phyloP scores from a whole-genome alignment of 2,113 vertebrate species.

The Murina feae region DNA sequence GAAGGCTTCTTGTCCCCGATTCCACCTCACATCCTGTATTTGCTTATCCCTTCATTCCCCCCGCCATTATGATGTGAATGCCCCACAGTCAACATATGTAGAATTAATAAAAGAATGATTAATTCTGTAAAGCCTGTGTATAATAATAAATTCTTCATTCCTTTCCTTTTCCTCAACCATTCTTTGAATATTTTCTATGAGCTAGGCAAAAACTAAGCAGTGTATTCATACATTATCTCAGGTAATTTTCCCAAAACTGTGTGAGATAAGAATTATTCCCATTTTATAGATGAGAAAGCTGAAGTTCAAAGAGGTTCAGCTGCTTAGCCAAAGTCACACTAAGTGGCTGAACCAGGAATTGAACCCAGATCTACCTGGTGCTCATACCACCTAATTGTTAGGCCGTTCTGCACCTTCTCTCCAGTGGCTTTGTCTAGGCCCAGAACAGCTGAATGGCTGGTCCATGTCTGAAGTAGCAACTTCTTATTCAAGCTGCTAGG shows the following conservation, averaged over 20 bases:
- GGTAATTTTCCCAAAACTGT: background rate
- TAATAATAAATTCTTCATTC: background rate
- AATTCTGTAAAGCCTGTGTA: background rate
- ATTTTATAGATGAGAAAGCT: slow-evolving; percentile 6
- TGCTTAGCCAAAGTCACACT: background rate
- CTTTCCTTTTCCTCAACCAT: background rate
- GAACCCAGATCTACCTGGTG: background rate
- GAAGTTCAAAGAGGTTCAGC: background rate
- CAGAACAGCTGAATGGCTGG: background rate
- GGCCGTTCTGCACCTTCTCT: background rate
- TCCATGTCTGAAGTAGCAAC: background rate
- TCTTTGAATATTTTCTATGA: background rate
- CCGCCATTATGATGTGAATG: background rate
- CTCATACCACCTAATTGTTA: background rate
- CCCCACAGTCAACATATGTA: background rate
- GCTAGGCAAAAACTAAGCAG: background rate
- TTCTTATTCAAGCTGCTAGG: background rate
- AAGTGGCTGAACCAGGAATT: background rate
- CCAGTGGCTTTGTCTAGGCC: background rate
- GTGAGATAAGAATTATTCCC: slow-evolving; percentile 16
- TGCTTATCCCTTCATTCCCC: background rate
- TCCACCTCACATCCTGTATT: background rate
- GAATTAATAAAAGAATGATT: slow-evolving; percentile 6
- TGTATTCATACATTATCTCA: background rate
- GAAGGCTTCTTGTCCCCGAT: background rate